A percentile compares a stretch with the other conserved stretches of the same genome.
Evolutionary conservation across 2,113 vertebrate species (phyloP).

Genomic region (Haliaeetus leucogaster): DNA sequence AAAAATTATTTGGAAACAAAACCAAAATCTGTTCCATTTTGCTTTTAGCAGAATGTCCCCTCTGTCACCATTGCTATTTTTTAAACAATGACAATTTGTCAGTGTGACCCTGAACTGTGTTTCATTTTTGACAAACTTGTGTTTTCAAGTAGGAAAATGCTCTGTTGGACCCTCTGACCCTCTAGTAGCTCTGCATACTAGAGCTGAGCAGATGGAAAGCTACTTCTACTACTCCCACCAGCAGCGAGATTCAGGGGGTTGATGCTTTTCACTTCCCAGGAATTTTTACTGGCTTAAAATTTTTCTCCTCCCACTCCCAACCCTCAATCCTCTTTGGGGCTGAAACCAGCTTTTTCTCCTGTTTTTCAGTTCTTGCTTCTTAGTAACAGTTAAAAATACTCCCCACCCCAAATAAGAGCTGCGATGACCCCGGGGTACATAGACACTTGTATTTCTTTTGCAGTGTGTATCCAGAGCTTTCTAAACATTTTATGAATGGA

Average conservation of each 20-base stretch:
- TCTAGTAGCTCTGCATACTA: not conserved
- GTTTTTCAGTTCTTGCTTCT: not conserved
- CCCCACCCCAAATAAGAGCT: not conserved
- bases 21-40: not conserved
- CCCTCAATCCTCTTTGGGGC: not conserved
- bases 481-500: not conserved
- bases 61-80: not conserved
- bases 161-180: not conserved
- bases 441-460: not conserved
- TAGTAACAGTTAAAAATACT: not conserved
- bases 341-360: not conserved
- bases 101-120: not conserved
- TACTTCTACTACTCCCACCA: slow-evolving; percentile 10
- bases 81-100: not conserved
- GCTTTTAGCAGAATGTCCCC: not conserved
- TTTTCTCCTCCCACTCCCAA: slow-evolving; percentile 2
- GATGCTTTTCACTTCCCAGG: slow-evolving; percentile 9
- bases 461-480: not conserved
- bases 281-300: not conserved
- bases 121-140: not conserved
- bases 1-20: not conserved
- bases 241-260: not conserved
- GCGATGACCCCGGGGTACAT: not conserved
- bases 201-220: slow-evolving; percentile 36
- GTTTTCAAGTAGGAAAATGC: not conserved